Base-by-base conservation (phyloP, 2,797 vertebrate genomes). In the Kryptolebias ocellatus region DNA sequence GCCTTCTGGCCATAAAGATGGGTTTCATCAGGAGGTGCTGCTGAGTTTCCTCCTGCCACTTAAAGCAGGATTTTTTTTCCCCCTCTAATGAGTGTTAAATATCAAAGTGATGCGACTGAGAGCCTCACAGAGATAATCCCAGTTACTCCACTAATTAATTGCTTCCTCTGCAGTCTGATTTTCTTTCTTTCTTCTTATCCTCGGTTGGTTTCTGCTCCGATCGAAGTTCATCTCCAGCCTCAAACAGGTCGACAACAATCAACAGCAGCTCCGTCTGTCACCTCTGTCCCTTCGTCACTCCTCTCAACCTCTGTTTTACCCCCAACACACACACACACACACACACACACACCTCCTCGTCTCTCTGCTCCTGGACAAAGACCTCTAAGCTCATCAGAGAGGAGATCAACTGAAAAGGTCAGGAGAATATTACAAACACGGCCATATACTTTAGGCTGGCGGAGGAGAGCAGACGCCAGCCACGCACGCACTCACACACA, bases 361-460 rank as follows among this genome's bases (percentile, higher is more conserved):
- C 60, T 58, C 63, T 18, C 53, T 52, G 9, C 18, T 68, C 24
- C 53, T 37, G 24, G 50, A 66, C 37, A 46, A 39, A 68, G 18
- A 46, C 20, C 20, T 37, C 53, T 45, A 24, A 12, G 5, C 34
- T 29, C 4, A 5, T 53, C 37, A 28, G 39, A 62, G 4, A 1
- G 60, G 59, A 78, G 52, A 57, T 37, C 54, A 14, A 34, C 16
- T 24, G 60, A 71, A 4, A 20, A 45, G 69, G 67, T 79, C 28
- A 65, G 29, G 27, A 72, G 78, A 78, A 67, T 58, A 69, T 58
- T 54, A 16, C 69, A 4, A 31, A 15, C 42, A 17, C 65, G 27
- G 51, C 11, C 10, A 18, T 37, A 20, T 46, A 14, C 64, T 44
- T 75, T 6, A 46, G 74, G 20, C 54, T 49, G 56, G 71, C 53